Evolutionary conservation across 2,888 invertebrate genomes (phyloP).

Genomic region (Lissonota sp.): DNA sequence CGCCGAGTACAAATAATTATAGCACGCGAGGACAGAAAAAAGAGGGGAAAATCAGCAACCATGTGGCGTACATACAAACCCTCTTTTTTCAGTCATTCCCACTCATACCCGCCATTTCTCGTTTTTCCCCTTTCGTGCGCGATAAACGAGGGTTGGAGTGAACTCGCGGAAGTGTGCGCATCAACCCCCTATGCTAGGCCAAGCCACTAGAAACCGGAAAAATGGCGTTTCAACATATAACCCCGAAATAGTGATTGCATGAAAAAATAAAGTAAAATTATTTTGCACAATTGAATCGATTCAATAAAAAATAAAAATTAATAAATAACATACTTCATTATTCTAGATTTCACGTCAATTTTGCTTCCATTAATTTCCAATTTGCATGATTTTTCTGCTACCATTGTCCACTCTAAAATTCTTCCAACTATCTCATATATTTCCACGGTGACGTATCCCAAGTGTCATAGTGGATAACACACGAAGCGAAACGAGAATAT

Average conservation of each 20-base stretch:
- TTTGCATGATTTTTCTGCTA: too few relatives aligned
- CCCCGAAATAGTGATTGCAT: too few relatives aligned
- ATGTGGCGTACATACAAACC: conserved; percentile 70
- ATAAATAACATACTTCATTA: too few relatives aligned
- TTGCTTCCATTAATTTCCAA: too few relatives aligned
- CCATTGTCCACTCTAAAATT: too few relatives aligned
- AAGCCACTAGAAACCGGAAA: background rate
- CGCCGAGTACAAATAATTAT: conserved; percentile 66
- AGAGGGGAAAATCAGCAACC: conserved; percentile 66
- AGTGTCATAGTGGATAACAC: background rate
- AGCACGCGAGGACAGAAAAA: conserved; percentile 41
- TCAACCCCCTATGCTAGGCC: conserved; percentile 69
- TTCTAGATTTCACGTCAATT: too few relatives aligned
- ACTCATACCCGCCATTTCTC: conserved; percentile 1
- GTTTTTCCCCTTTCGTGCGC: conserved; percentile 1
- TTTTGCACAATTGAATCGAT: too few relatives aligned
- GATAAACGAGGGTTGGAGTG: conserved; percentile 46
- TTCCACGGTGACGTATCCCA: background rate
- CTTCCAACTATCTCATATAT: too few relatives aligned
- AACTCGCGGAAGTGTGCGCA: conserved; percentile 65
- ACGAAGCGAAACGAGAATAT: conserved; percentile 9
- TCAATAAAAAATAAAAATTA: too few relatives aligned
- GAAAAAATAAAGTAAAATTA: too few relatives aligned
- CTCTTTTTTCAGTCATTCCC: background rate
- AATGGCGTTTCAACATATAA: background rate